phyloP scores from a whole-genome alignment of 2,113 vertebrate genomes.

The Craseonycteris thonglongyai region DNA sequence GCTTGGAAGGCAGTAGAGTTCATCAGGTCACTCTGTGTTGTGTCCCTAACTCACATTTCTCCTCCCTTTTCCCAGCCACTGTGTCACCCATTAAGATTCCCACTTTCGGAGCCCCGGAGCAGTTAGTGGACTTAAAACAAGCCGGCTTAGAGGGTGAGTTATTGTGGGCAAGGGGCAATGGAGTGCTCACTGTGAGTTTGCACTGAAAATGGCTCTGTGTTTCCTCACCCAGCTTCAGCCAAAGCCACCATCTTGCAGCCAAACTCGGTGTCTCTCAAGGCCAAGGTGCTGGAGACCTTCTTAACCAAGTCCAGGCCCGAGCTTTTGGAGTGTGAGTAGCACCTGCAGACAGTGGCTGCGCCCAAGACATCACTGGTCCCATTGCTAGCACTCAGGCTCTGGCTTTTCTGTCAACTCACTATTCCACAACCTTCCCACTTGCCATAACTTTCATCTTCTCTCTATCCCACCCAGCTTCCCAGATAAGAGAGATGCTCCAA shows the following conservation, averaged over 20 bases:
- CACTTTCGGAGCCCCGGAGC: neutral
- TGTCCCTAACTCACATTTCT: neutral
- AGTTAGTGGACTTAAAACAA: neutral
- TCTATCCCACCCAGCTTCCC: neutral
- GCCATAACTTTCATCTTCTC: neutral
- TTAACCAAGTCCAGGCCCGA: constrained; percentile 79
- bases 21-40: neutral
- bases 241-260: fast-evolving
- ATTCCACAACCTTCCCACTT: neutral
- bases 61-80: neutral
- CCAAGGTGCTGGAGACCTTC: constrained; percentile 53
- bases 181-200: neutral
- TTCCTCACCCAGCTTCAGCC: neutral
- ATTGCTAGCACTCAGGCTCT: neutral
- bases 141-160: neutral
- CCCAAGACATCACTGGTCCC: neutral
- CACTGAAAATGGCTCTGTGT: neutral
- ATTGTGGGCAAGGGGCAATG: neutral
- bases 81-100: fast-evolving
- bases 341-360: neutral
- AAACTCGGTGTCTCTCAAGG: fast-evolving
- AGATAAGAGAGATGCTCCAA: neutral
- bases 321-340: constrained; percentile 87
- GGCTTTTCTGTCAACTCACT: neutral
- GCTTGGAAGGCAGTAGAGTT: neutral